Conservation (phyloP, 2,888 invertebrate genomes). For the Actias luna region DNA sequence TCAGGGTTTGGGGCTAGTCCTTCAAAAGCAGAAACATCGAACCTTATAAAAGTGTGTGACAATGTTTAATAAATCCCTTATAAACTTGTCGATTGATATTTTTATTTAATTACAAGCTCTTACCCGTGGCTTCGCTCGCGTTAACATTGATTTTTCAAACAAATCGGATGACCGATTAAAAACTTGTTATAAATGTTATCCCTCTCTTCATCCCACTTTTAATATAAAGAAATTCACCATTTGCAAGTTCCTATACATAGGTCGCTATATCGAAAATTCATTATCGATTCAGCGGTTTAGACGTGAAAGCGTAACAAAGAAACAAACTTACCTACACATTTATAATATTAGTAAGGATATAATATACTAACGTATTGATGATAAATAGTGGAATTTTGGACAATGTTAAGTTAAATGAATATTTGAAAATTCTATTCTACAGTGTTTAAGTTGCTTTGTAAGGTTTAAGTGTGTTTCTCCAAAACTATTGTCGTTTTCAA, state of each 20-base stretch:
- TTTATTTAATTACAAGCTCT: not conserved
- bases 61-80: not conserved
- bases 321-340: too few species aligned
- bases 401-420: not conserved
- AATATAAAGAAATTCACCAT: too few species aligned
- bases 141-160: too few species aligned
- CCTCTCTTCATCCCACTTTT: too few species aligned
- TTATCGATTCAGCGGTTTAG: too few species aligned
- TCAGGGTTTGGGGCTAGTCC: constrained; percentile 91
- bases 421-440: not conserved
- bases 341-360: too few species aligned
- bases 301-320: too few species aligned
- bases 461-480: not conserved
- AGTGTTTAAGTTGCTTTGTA: not conserved
- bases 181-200: not conserved
- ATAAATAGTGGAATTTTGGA: not conserved
- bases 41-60: not conserved
- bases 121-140: too few species aligned
- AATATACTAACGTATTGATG: too few species aligned
- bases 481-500: not conserved
- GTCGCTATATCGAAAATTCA: too few species aligned
- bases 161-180: not conserved
- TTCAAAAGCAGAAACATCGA: too few species aligned
- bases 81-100: not conserved
- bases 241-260: too few species aligned